Evolutionary conservation across 2,113 vertebrate species (phyloP), one percentile per base, ranked within the genome.

Genomic region (Climacteris rufus): DNA sequence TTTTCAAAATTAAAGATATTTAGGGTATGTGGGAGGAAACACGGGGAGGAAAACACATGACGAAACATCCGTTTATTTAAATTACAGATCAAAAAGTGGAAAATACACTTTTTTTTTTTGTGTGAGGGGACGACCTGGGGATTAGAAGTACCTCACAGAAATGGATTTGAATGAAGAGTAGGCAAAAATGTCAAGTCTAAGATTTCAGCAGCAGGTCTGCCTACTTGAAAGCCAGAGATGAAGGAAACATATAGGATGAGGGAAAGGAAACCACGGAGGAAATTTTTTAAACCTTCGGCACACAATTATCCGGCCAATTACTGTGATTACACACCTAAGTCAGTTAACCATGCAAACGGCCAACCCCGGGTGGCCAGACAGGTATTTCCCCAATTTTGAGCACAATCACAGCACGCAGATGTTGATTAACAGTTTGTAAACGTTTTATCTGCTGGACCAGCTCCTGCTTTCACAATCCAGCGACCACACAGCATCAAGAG

Each of bases 1-100:
- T 92, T 92, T 71, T 71, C 66, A 77, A 91, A 96, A 83, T 80
- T 77, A 84, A 91, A 96, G 87, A 64, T 90, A 82, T 65, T 88
- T 80, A 78, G 87, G 66, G 64, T 42, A 64, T 1, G 68, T 30
- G 47, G 88, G 83, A 89, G 74, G 91, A 82, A 75, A 64, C 0
- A 11, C 8, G 39, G 54, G 47, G 37, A 44, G 59, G 76, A 50
- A 86, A 50, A 57, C 56, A 47, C 47, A 18, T 1, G 66, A 52
- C 3, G 1, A 68, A 83, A 84, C 68, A 89, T 49, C 84, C 65
- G 54, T 65, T 94, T 88, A 57, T 93, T 93, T 83, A 87, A 91
- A 75, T 66, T 31, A 40, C 39, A 49, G 78, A 45, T 21, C 31
- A 56, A 79, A 95, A 92, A 83, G 49, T 40, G 35, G 76, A 71